Conservation (phyloP, 2,797 vertebrate species). For the Petrocephalus schoutedeni region DNA sequence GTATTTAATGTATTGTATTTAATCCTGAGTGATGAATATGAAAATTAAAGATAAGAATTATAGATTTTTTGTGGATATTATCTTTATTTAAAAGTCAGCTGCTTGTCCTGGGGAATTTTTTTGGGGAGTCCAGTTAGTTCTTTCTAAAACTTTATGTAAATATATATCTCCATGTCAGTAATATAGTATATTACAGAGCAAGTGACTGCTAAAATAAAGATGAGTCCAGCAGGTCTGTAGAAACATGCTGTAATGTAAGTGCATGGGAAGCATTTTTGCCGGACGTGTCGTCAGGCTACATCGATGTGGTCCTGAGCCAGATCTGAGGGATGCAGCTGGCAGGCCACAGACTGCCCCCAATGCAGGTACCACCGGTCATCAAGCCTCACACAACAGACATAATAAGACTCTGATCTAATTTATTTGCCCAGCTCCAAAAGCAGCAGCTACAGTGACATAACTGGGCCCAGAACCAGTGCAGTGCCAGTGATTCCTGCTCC, state of each 20-base stretch:
- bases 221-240: not conserved
- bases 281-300: not conserved
- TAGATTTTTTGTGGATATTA: not conserved
- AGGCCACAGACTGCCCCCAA: not conserved
- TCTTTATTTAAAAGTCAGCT: not conserved
- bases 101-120: not conserved
- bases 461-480: not conserved
- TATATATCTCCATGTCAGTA: too few relatives aligned
- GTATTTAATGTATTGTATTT: not conserved
- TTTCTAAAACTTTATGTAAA: too few relatives aligned
- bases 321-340: not conserved
- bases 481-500: not conserved
- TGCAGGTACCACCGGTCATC: not conserved
- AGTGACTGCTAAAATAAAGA: not conserved
- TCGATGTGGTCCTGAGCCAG: not conserved
- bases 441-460: not conserved
- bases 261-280: not conserved
- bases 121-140: not conserved
- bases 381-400: not conserved
- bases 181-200: too few relatives aligned
- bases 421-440: not conserved
- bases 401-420: constrained; percentile 8
- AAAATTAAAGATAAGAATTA: not conserved
- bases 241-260: not conserved
- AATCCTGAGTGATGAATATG: not conserved